Conservation (phyloP, 2,113 vertebrate genomes). For the Ageneiosus marmoratus region DNA sequence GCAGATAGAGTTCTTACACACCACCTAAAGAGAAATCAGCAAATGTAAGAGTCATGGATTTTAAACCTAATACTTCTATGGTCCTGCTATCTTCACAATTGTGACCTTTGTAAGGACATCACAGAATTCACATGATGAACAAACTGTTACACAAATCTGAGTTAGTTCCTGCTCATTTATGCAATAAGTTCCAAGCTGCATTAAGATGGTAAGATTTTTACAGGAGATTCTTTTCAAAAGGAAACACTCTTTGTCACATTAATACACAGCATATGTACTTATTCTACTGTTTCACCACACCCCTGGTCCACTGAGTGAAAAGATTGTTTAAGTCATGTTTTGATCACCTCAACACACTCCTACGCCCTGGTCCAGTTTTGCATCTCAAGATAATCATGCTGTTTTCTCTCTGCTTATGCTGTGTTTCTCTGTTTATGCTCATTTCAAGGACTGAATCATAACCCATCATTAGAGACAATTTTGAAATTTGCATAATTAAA, state of each 20-base stretch:
- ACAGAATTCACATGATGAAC: not conserved
- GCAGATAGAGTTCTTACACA: not conserved
- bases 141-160: not conserved
- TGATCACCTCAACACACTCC: constrained; percentile 16
- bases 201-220: not conserved
- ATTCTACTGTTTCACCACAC: constrained; percentile 32
- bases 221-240: constrained; percentile 33
- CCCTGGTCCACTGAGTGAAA: constrained; percentile 47
- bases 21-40: not conserved
- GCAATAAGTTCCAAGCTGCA: not conserved
- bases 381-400: constrained; percentile 49
- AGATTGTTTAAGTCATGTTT: constrained; percentile 46
- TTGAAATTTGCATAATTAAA: constrained; percentile 44
- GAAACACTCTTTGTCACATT: constrained; percentile 40
- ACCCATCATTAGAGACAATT: constrained; percentile 32
- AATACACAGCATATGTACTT: constrained; percentile 43
- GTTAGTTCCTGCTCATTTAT: not conserved
- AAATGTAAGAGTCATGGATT: not conserved
- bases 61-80: not conserved
- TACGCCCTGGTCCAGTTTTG: constrained; percentile 33
- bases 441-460: constrained; percentile 38
- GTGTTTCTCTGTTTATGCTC: constrained; percentile 39
- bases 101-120: not conserved
- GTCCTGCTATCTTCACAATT: not conserved
- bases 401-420: constrained; percentile 31